phyloP scores from a whole-genome alignment of 2,888 invertebrate genomes.

The Elysia crispata region DNA sequence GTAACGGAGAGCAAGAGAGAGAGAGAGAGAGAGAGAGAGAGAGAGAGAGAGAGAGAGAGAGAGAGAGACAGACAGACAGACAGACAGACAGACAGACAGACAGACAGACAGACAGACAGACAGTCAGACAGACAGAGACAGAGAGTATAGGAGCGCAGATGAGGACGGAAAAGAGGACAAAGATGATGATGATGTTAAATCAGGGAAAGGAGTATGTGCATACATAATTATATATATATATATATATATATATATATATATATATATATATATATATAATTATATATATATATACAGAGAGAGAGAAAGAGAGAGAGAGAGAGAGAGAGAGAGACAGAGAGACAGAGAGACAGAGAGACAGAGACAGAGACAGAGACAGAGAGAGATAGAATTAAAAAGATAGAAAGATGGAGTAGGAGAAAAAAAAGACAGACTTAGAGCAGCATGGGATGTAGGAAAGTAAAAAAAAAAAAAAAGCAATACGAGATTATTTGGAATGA shows the following conservation, averaged over 20 bases:
- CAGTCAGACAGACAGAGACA: slow-evolving; percentile 25
- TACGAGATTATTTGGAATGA: no score
- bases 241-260: no score
- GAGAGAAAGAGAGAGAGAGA: no score
- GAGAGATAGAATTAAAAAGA: neutral
- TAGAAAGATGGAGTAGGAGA: neutral
- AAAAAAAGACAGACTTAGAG: neutral
- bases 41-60: neutral
- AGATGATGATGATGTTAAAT: neutral
- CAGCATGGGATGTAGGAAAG: no score
- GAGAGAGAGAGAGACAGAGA: slow-evolving; percentile 14
- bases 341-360: slow-evolving; percentile 26
- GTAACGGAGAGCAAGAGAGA: neutral
- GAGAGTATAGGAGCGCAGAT: neutral
- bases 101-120: slow-evolving; percentile 25
- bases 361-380: slow-evolving; percentile 32
- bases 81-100: slow-evolving; percentile 31
- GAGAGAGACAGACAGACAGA: neutral
- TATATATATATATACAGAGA: no score
- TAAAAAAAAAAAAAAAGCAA: no score
- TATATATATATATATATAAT: no score
- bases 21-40: slow-evolving; percentile 11
- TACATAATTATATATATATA: no score
- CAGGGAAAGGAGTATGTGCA: no score
- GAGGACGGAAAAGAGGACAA: slow-evolving; percentile 12